Evolutionary conservation across 2,113 vertebrate genomes (phyloP), one percentile per base, ranked within the genome.

Genomic region (Crotalus horridus): DNA sequence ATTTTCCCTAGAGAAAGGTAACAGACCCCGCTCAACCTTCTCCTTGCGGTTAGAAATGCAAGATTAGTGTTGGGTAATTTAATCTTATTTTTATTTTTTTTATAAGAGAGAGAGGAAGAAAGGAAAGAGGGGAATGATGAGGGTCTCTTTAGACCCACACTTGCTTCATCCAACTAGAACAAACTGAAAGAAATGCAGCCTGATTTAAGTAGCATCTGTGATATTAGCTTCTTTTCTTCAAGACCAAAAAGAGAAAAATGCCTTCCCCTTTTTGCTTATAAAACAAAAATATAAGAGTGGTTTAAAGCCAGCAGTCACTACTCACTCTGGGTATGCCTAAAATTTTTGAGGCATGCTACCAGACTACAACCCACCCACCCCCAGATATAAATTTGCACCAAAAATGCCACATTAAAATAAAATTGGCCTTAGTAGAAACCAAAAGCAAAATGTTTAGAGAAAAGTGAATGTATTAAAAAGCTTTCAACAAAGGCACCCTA

Each of bases 31-130:
- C 53, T 24, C 2, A 81, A 81, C 46, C 12, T 11, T 87, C 4
- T 6, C 12, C 24, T 3, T 56, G 33, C 33, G 23, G 24, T 87
- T 46, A 29, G 1, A 24, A 87, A 53, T 59, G 3, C 39, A 15
- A 26, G 81, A 24, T 0, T 56, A 6, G 56, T 51, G 10, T 21
- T 87, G 17, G 53, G n/a, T 43, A 74, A 17, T 87, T 89, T 91
- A n/a, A 87, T 93, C 91, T 92, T 17, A 1, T 15, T 21, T 20
- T 85, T 4, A 6, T n/a, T 64, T 59, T 93, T 94, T 94, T 89
- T 92, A 2, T 90, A 20, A 46, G 6, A 17, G 13, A 29, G 48
- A 3, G 53, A 2, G 43, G 23, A 11, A 48, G 43, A 13, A 29
- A 23, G 2, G 74, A 20, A 9, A 39, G 17, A 39, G 39, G 15